Percentiles rank a stretch among this genome's conserved stretches.
Evolutionary conservation across 1,140 invertebrate species (phyloP).

Genomic region (Pemphigus obesinymphae): DNA sequence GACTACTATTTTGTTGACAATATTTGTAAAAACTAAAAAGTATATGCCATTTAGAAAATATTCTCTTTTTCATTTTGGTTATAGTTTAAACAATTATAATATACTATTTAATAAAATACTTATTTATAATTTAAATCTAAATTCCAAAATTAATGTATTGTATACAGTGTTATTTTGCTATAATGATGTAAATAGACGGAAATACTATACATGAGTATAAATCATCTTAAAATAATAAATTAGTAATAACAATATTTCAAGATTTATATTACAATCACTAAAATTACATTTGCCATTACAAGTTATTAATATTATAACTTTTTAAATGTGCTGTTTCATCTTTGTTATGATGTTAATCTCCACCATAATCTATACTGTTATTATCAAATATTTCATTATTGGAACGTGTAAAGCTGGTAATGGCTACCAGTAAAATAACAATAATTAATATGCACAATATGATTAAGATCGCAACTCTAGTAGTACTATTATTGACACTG

Average conservation of each 20-base stretch:
- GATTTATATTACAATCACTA: not conserved
- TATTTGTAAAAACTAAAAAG: no score
- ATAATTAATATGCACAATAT: not conserved
- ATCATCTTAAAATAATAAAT: no score
- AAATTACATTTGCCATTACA: not conserved
- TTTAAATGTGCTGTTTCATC: not conserved
- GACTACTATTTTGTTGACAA: no score
- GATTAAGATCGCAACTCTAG: not conserved
- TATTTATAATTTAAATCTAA: no score
- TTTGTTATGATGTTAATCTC: not conserved
- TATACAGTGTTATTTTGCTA: no score
- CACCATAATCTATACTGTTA: constrained; percentile 17
- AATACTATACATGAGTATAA: no score
- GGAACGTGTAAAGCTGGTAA: not conserved
- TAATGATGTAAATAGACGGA: no score
- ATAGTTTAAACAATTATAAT: no score
- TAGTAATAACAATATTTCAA: not conserved
- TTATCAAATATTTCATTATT: constrained; percentile 6
- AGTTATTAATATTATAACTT: not conserved
- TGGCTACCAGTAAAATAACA: not conserved
- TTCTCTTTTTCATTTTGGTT: no score
- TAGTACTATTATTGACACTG: not conserved
- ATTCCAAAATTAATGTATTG: no score
- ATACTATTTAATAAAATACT: no score
- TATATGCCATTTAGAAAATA: no score